These are phyloP conservation scores for Scomberomorus guttatus DNA, from an alignment of 2,797 vertebrate genomes.

Conservation along the genomic window DNA sequence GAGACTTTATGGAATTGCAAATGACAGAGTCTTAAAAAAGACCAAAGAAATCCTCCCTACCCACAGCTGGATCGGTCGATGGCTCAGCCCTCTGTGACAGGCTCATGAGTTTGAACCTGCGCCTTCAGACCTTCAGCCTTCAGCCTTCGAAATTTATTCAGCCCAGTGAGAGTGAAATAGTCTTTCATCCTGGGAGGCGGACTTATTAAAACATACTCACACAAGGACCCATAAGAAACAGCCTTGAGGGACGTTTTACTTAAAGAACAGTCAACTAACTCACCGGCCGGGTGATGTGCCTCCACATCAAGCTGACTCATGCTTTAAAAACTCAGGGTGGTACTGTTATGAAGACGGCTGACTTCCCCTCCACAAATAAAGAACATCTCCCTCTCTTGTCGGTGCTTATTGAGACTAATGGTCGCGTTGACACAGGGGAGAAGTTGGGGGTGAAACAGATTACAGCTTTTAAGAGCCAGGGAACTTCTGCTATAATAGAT, in stretches of 20 bases:
- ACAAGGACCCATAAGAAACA: slow-evolving; percentile 8
- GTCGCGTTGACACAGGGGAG: slow-evolving; percentile 63
- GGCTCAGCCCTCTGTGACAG: slow-evolving; percentile 18
- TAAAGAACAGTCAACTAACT: slow-evolving; percentile 20
- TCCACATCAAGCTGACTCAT: slow-evolving; percentile 55
- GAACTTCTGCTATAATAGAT: slow-evolving; percentile 71
- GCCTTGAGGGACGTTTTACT: slow-evolving; percentile 29
- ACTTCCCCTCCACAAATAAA: slow-evolving; percentile 54
- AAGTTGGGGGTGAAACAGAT: slow-evolving; percentile 70
- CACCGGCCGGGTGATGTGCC: background rate
- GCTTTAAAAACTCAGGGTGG: slow-evolving; percentile 48
- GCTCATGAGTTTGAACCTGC: slow-evolving; percentile 42
- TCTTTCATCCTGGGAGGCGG: slow-evolving; percentile 4
- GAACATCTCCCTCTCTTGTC: slow-evolving; percentile 60
- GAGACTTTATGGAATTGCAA: slow-evolving; percentile 65
- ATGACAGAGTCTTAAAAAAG: slow-evolving; percentile 40
- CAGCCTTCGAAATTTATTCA: slow-evolving; percentile 34
- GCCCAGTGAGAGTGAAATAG: slow-evolving; percentile 21
- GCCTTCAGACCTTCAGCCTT: slow-evolving; percentile 22
- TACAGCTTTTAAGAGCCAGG: slow-evolving; percentile 62
- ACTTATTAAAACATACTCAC: slow-evolving; percentile 42
- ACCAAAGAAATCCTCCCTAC: slow-evolving; percentile 45
- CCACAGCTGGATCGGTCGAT: slow-evolving; percentile 23
- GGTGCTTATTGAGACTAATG: slow-evolving; percentile 80
- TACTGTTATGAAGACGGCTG: slow-evolving; percentile 24